Percentiles rank a stretch among this genome's conserved stretches.
These are phyloP conservation scores for Ictalurus furcatus DNA, from an alignment of 2,113 vertebrate species.

Conservation along the genomic window DNA sequence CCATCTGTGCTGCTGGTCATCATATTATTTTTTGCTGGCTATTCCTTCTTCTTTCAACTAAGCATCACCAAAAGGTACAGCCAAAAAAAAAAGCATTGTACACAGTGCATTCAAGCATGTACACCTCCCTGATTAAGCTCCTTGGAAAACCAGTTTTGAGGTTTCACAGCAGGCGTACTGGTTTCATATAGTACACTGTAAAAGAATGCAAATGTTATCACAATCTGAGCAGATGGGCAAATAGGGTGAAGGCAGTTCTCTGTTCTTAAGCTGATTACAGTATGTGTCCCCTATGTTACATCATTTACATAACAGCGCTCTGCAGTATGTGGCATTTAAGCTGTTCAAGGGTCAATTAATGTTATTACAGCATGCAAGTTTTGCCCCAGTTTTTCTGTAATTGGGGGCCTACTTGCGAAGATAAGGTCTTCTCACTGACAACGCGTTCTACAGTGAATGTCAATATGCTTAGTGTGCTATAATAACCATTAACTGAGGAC, in stretches of 20 bases:
- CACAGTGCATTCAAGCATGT: neutral
- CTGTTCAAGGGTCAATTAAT: conserved; percentile 39
- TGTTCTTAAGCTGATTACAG: conserved; percentile 38
- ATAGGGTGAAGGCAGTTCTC: conserved; percentile 25
- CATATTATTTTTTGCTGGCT: conserved; percentile 10
- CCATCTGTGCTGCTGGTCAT: conserved; percentile 12
- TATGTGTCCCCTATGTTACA: conserved; percentile 19
- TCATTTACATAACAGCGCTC: conserved; percentile 1
- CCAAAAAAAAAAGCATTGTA: neutral
- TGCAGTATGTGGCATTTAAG: conserved; percentile 32
- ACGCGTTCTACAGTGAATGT: conserved; percentile 16
- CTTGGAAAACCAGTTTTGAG: conserved; percentile 2
- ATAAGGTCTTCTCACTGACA: conserved; percentile 35
- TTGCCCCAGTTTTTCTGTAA: conserved; percentile 23
- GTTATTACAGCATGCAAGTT: conserved; percentile 6
- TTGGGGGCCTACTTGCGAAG: conserved; percentile 13
- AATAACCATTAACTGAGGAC: conserved; percentile 39
- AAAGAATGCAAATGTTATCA: conserved; percentile 84
- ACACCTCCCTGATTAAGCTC: conserved; percentile 14
- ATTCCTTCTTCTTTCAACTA: neutral
- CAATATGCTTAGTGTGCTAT: conserved; percentile 38
- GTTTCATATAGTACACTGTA: conserved; percentile 78
- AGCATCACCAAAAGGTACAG: conserved; percentile 26
- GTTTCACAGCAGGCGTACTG: conserved; percentile 26
- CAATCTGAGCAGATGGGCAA: conserved; percentile 32